Conservation (phyloP, 2,113 vertebrate genomes). For the Hemiprocne comata region DNA sequence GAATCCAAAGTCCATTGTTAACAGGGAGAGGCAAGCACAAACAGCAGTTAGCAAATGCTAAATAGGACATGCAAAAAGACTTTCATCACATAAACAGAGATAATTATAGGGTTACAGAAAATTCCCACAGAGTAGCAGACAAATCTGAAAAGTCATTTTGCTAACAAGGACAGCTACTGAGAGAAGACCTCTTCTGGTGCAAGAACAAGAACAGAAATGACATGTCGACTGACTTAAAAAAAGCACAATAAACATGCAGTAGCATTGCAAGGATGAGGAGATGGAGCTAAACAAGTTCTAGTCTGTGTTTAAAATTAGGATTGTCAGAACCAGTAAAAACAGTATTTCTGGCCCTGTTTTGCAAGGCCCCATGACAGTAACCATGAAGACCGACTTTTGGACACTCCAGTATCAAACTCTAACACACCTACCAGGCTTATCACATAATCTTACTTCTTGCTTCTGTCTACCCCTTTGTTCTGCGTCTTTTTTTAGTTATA, state of each 20-base stretch:
- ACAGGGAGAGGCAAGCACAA: constrained; percentile 52
- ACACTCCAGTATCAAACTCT: neutral
- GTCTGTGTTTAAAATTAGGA: neutral
- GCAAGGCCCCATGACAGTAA: neutral
- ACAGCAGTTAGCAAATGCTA: constrained; percentile 59
- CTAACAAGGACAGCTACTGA: neutral
- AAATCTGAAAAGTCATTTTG: constrained; percentile 20
- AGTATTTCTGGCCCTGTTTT: neutral
- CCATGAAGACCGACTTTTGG: neutral
- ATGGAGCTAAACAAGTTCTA: neutral
- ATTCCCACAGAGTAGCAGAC: constrained; percentile 54
- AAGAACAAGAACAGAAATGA: constrained; percentile 7
- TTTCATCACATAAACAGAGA: constrained; percentile 59
- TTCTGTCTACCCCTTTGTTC: neutral
- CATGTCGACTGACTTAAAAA: neutral
- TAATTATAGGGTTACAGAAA: constrained; percentile 68
- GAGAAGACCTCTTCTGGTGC: neutral
- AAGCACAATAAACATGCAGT: neutral
- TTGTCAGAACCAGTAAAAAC: neutral
- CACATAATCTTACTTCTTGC: neutral
- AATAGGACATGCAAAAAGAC: constrained; percentile 65
- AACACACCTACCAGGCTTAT: neutral
- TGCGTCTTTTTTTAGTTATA: neutral
- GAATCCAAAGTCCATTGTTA: constrained; percentile 55
- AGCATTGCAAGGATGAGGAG: neutral